phyloP scores from a whole-genome alignment of 2,113 vertebrate genomes.

The Podocnemis expansa region DNA sequence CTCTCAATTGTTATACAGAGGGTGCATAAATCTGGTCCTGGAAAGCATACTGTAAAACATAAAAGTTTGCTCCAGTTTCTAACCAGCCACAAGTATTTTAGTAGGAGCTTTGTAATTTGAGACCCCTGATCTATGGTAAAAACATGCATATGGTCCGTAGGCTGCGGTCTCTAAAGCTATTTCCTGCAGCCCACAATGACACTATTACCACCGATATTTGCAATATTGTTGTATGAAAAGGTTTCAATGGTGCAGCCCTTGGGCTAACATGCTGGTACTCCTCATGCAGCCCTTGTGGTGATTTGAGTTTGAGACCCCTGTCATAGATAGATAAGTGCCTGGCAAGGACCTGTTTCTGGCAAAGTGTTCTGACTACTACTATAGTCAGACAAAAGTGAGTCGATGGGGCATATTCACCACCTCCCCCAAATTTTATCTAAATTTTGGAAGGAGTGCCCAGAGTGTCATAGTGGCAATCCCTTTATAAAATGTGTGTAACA shows the following conservation, averaged over 20 bases:
- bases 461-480: accelerated
- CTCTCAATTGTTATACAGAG: not conserved
- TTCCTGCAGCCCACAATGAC: too few relatives aligned
- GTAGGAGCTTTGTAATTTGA: not conserved
- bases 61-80: not conserved
- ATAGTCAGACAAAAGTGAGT: not conserved
- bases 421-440: accelerated
- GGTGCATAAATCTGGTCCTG: accelerated
- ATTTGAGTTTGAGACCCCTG: too few relatives aligned
- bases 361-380: not conserved
- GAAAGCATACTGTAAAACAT: accelerated
- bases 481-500: not conserved
- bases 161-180: too few relatives aligned
- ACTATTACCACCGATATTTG: too few relatives aligned
- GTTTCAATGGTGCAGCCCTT: too few relatives aligned
- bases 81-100: not conserved
- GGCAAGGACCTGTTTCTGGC: accelerated
- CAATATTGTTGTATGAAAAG: too few relatives aligned
- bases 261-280: too few relatives aligned
- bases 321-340: not conserved
- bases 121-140: too few relatives aligned
- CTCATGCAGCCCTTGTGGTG: too few relatives aligned
- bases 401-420: not conserved
- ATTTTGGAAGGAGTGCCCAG: accelerated
- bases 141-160: too few relatives aligned